Evolutionary conservation across 2,113 vertebrate species (phyloP).

Genomic region (Proteles cristata): DNA sequence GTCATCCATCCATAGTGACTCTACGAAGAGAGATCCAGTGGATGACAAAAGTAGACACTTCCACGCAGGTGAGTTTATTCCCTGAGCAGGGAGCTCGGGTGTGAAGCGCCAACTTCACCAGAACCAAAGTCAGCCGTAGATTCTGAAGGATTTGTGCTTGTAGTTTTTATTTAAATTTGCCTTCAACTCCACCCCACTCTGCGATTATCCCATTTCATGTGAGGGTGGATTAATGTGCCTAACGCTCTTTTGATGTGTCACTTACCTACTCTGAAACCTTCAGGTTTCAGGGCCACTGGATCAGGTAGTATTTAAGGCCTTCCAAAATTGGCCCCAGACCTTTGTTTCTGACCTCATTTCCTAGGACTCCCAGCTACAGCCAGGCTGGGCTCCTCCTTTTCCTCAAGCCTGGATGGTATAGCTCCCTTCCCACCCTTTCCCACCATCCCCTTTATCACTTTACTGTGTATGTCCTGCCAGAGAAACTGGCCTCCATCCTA

Average conservation of each 20-base stretch:
- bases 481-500: neutral
- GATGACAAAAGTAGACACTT: neutral
- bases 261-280: conserved; percentile 2
- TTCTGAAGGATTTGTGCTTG: neutral
- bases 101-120: neutral
- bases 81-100: neutral
- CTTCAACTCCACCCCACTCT: neutral
- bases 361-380: neutral
- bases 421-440: neutral
- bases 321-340: neutral
- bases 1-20: neutral
- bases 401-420: neutral
- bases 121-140: neutral
- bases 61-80: neutral
- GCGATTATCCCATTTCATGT: neutral
- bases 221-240: neutral
- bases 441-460: neutral
- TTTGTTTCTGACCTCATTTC: conserved; percentile 39
- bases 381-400: neutral
- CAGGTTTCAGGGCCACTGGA: neutral
- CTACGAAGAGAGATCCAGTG: neutral
- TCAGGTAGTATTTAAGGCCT: neutral
- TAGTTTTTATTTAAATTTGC: conserved; percentile 10
- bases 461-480: neutral
- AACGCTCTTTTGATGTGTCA: neutral